Percentiles rank a stretch among this genome's conserved stretches.
Conservation (phyloP, 2,797 vertebrate genomes). For the Scolopax bukidnonensis region DNA sequence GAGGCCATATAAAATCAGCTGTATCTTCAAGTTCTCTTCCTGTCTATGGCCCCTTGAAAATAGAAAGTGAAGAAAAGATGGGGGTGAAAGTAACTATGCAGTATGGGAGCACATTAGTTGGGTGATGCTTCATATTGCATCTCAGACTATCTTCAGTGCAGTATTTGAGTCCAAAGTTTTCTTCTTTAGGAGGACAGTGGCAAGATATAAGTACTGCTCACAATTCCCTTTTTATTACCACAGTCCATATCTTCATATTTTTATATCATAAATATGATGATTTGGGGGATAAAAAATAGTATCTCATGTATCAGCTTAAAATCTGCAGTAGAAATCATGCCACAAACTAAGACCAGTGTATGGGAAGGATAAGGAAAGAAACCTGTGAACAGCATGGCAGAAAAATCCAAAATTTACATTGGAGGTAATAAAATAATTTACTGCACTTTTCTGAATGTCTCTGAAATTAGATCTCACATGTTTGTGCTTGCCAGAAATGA, state of each 20-base stretch:
- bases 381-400: neutral
- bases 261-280: neutral
- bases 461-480: neutral
- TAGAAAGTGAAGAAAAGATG: neutral
- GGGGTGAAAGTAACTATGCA: neutral
- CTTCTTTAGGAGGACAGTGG: neutral
- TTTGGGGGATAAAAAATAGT: neutral
- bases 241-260: neutral
- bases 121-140: neutral
- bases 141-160: neutral
- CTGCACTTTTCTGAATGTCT: neutral
- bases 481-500: neutral
- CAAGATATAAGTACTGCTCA: neutral
- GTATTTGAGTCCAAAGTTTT: neutral
- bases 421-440: neutral
- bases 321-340: neutral
- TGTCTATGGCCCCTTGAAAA: neutral
- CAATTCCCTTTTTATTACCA: neutral
- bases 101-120: neutral
- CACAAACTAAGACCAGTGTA: neutral
- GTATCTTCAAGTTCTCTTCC: neutral
- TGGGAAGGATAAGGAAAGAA: neutral
- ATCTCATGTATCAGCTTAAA: neutral
- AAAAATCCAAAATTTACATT: neutral
- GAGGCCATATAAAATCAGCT: neutral